A percentile compares a stretch with the other conserved stretches of the same genome.
Conservation (phyloP, 2,113 vertebrate genomes). For the Carollia perspicillata region DNA sequence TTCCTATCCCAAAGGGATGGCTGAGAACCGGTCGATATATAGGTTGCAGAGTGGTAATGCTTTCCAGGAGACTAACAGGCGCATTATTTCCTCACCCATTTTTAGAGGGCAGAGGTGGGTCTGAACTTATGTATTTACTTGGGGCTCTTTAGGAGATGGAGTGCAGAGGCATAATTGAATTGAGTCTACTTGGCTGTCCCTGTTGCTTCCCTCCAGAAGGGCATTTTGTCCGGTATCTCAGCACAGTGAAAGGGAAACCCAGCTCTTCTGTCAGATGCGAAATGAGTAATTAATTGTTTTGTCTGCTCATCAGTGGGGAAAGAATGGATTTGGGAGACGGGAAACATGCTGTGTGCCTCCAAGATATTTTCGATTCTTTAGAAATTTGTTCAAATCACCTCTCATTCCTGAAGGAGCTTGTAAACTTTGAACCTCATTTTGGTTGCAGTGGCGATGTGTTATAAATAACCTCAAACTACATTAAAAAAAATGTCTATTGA, state of each 20-base stretch:
- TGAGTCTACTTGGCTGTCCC: neutral
- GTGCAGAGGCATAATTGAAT: neutral
- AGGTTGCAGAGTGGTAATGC: neutral
- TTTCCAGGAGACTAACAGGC: neutral
- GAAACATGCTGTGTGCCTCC: neutral
- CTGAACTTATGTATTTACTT: neutral
- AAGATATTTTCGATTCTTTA: neutral
- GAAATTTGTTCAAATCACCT: neutral
- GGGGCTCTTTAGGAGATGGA: neutral
- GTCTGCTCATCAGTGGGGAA: neutral
- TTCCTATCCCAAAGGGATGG: neutral
- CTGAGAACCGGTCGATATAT: neutral
- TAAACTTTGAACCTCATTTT: neutral
- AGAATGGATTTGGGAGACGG: neutral
- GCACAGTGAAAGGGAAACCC: neutral
- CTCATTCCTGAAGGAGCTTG: neutral
- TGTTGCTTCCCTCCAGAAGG: neutral
- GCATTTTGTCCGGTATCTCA: neutral
- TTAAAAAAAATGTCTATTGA: neutral
- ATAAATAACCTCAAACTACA: neutral
- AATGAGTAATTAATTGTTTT: neutral
- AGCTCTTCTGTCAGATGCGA: neutral
- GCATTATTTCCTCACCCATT: neutral
- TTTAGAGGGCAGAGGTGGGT: neutral
- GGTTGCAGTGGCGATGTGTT: neutral